Percentiles rank a stretch among this genome's conserved stretches.
Conservation (phyloP, 2,888 invertebrate species). For the Athalia cordata region DNA sequence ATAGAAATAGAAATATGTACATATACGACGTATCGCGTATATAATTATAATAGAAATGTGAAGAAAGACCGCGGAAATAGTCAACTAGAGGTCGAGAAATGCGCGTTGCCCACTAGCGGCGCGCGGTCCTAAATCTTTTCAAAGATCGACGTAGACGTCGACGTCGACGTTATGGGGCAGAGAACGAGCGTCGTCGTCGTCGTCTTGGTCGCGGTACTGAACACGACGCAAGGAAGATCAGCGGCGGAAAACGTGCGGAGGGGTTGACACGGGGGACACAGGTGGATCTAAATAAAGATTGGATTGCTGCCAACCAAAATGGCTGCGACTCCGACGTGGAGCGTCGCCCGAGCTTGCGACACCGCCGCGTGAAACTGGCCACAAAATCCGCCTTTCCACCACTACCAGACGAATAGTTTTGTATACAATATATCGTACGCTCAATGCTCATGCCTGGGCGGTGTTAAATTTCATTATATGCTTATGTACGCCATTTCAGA, state of each 20-base stretch:
- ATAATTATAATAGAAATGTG: too few species aligned
- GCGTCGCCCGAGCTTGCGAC: constrained; percentile 54
- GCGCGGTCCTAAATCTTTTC: constrained; percentile 47
- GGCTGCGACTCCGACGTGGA: constrained; percentile 58
- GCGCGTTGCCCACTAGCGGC: constrained; percentile 30
- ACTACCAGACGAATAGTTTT: constrained; percentile 42
- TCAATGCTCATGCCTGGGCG: constrained; percentile 42
- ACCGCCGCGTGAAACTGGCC: constrained; percentile 26
- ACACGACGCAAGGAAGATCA: constrained; percentile 20
- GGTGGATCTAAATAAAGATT: constrained; percentile 74
- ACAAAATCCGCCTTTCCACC: neutral
- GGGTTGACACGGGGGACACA: constrained; percentile 71
- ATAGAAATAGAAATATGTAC: constrained; percentile 9
- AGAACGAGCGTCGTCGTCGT: constrained; percentile 31
- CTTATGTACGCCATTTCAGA: too few species aligned
- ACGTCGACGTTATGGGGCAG: neutral
- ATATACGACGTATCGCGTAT: too few species aligned
- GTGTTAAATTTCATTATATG: too few species aligned
- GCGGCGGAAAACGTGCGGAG: constrained; percentile 45
- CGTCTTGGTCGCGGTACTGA: neutral
- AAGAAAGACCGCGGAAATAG: constrained; percentile 36
- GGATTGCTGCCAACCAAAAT: constrained; percentile 71
- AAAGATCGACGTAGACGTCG: constrained; percentile 54
- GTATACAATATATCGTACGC: constrained; percentile 61
- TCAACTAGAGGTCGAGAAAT: constrained; percentile 38